Percentiles rank a stretch among this genome's conserved stretches.
Evolutionary conservation across 2,888 invertebrate genomes (phyloP).

Genomic region (Netelia virgata): DNA sequence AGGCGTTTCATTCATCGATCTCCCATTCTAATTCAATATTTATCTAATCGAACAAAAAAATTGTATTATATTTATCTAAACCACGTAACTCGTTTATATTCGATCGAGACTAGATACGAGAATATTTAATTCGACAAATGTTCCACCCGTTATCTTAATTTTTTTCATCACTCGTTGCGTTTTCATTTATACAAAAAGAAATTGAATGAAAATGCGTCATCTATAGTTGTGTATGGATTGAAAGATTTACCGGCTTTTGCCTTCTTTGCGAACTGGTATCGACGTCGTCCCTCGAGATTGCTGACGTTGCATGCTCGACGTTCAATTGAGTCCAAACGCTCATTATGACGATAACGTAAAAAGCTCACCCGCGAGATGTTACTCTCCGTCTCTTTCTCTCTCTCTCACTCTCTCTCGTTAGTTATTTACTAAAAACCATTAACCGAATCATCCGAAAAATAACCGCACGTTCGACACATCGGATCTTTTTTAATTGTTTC

Average conservation of each 20-base stretch:
- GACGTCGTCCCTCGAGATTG: conserved; percentile 90
- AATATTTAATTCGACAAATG: not conserved
- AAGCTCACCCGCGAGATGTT: not conserved
- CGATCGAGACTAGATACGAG: not conserved
- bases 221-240: not conserved
- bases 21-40: conserved; percentile 4
- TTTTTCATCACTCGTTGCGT: not conserved
- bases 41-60: conserved; percentile 21
- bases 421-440: not conserved
- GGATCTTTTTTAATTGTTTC: conserved; percentile 40
- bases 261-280: conserved; percentile 85
- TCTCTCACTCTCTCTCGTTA: not conserved
- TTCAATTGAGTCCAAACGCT: conserved; percentile 81
- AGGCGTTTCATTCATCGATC: conserved; percentile 50
- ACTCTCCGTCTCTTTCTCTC: not conserved
- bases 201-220: not conserved
- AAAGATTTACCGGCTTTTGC: conserved; percentile 70
- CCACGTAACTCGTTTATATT: not conserved
- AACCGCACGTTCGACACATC: conserved; percentile 4
- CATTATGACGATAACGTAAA: conserved; percentile 71
- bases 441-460: conserved; percentile 6
- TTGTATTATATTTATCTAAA: conserved; percentile 17
- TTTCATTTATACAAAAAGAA: not conserved
- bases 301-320: conserved; percentile 82
- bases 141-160: not conserved